Evolutionary conservation across 1,140 invertebrate genomes (phyloP), one percentile per base, ranked within the genome.

Genomic region (Pentalonia nigronervosa): DNA sequence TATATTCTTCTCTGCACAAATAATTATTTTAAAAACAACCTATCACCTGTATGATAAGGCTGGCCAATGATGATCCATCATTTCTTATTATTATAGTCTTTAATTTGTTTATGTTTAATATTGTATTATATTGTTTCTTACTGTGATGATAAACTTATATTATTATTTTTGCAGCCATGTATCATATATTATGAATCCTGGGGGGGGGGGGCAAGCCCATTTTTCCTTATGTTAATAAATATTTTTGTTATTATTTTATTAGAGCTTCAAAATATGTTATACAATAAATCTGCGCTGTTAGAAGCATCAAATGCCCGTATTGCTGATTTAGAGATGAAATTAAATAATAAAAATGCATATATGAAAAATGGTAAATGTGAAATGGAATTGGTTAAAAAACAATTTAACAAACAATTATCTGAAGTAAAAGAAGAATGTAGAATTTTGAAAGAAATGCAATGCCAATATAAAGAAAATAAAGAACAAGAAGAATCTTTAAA

Each of bases 321-420:
- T 93, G 94, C 94, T 34, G 96, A 96, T 93, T 94, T 96, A 90
- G 96, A 96, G 94, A 90, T 94, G 36, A 94, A 95, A 86, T 93
- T 96, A 60, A 94, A 93, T 25, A 95, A 95, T 94, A 95, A 95
- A 94, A 96, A 96, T 87, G 95, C 95, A 93, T 94, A 95, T 50
- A 95, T 96, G 93, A 95, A 95, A 21, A 94, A 94, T 47, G 53
- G 67, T 36, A 96, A 96, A 94, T 95, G 96, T 67, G 94, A 95
- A 11, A 94, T 96, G 7, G 95, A 96, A 94, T 95, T 95, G 30
- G 95, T 96, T 17, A 96, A 96, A 94, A 95, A 96, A 94, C 96
- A 96, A 94, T 96, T 95, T 93, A 94, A 96, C 86, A 95, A 96
- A 94, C 95, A 95, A 94, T 95, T 96, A 50, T 95, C 95, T 95